Base-by-base conservation (phyloP, 37 sponge, comb jelly and placozoan species). In the Bolinopsis microptera region DNA sequence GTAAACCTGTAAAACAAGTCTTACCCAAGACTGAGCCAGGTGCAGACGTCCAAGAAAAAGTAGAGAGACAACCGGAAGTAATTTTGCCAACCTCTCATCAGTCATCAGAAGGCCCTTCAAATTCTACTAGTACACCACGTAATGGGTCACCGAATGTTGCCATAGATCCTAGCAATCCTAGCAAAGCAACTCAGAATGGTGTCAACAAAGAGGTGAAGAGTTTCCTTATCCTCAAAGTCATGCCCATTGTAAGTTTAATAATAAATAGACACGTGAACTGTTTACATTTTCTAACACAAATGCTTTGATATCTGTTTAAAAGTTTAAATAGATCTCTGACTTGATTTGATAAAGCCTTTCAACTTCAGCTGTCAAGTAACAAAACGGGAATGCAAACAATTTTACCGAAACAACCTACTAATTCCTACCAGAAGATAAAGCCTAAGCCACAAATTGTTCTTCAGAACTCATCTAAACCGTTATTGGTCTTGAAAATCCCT, bases 191-290 rank as follows among this genome's bases (percentile, higher is more conserved):
- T 72, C 18, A 77, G 32, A 77, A 35, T 77, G 80, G 35, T 21
- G 80, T 77, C 9, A 77, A 77, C 32, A 32, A 77, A 33, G 80
- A 77, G 5, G 36, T 77, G 0, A 77, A 77, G 36, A 77, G 80
- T 32, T 33, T 22, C 33, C 35, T 77, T 18, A 77, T 77, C 3
- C 80, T 77, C 1, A 77, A 77, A 77, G 80, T 77, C 32, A 77
- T 77, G 80, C 80, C 80, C 33, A 77, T 77, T 35, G 80, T 77
- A 35, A 77, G 80, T 70, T 70, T 26, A 21, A 61, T 9, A 61
- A n/a, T n/a, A n/a, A n/a, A n/a, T n/a, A n/a, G n/a, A n/a, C n/a
- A n/a, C n/a, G n/a, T n/a, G n/a, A n/a, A n/a, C n/a, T n/a, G n/a
- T n/a, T n/a, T n/a, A n/a, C n/a, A n/a, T n/a, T n/a, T n/a, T n/a